Conservation (phyloP, 2,888 invertebrate genomes). For the Cancer borealis region DNA sequence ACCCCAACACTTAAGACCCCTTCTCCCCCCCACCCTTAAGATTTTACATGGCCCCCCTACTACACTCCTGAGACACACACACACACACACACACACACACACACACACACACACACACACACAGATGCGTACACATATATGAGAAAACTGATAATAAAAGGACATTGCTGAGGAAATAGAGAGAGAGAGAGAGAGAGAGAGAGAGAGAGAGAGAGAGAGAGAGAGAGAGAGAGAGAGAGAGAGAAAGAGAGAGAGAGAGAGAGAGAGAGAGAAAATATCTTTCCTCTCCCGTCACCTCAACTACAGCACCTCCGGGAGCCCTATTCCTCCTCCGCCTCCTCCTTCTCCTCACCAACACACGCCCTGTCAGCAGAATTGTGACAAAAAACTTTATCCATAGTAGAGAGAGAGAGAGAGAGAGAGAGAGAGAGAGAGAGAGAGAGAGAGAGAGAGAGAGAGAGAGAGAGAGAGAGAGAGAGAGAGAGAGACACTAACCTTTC, state of each 20-base stretch:
- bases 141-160: neutral
- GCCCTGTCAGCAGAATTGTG: conserved; percentile 37
- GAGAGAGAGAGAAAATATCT: neutral
- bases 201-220: neutral
- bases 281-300: conserved; percentile 17
- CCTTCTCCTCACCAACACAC: conserved; percentile 45
- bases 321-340: conserved; percentile 23
- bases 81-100: conserved; percentile 50
- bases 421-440: conserved; percentile 40
- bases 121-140: neutral
- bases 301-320: conserved; percentile 3
- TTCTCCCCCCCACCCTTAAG: no score
- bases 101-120: conserved; percentile 38
- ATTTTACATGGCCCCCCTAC: no score
- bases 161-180: neutral
- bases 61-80: conserved; percentile 12
- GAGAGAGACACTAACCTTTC: conserved; percentile 58
- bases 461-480: conserved; percentile 5
- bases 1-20: no score
- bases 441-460: conserved; percentile 39
- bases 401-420: conserved; percentile 29
- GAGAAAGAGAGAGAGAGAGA: neutral
- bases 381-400: conserved; percentile 15
- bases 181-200: neutral
- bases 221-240: neutral